Base-by-base conservation (phyloP, 2,797 vertebrate genomes). In the Malacoctenus gilli region DNA sequence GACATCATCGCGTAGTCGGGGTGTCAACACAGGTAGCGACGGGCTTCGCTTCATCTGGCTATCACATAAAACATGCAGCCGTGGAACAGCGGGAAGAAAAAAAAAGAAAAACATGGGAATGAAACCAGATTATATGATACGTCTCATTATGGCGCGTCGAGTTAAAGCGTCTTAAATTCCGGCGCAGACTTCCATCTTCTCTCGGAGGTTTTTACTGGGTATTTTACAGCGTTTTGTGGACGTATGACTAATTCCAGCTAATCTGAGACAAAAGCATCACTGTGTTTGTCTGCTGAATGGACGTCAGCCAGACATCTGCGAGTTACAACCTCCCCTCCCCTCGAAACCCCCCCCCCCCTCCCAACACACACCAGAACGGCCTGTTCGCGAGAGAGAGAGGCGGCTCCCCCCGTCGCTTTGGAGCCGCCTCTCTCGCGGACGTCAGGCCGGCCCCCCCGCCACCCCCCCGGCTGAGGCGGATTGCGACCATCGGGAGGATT, bases 261-360 rank as follows among this genome's bases (percentile, higher is more conserved):
- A 77, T 69, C 60, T 49, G 46, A 74, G 54, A 85, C 81, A 85
- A 85, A 35, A 86, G 80, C 61, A 71, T 60, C 50, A 42, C 79
- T 82, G 72, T 83, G 52, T 49, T 56, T 73, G 69, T 80, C 76
- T 72, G 72, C 12, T 42, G 51, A 69, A 64, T 83, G 83, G 75
- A 79, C 51, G 63, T 19, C 39, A 64, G 71, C 66, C 83, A 75
- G 74, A 84, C 80, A 83, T 87, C 78, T 85, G 78, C 2, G 6
- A 62, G 41, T 19, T 28, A 51, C 48, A 66, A 78, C 62, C 50
- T 53, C 65, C 54, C 58, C 7, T 9, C 5, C n/a, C n/a, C n/a
- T n/a, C 6, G 57, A 81, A 75, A 79, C 54, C 42, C 30, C 34
- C 54, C 49, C 25, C 25, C 5, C 25, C 25, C 9, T 9, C 9